Evolutionary conservation across 2,888 invertebrate species (phyloP).

Genomic region (Mellilla xanthometata): DNA sequence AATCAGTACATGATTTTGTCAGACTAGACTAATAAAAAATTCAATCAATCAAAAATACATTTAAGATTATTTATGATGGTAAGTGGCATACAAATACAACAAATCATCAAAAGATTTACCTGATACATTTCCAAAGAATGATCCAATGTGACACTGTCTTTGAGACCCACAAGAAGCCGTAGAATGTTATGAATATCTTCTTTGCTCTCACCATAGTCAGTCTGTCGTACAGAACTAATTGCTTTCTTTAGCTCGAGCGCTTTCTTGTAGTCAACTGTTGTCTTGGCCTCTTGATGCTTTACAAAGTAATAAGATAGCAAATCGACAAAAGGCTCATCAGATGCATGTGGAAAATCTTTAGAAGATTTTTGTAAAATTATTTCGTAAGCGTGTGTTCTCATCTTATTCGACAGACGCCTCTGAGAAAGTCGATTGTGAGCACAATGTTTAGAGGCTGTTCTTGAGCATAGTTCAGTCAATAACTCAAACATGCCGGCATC

Average conservation of each 20-base stretch:
- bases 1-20: no score
- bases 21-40: no score
- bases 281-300: constrained; percentile 57
- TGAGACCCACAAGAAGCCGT: constrained; percentile 55
- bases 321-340: constrained; percentile 59
- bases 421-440: constrained; percentile 53
- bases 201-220: constrained; percentile 52
- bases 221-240: constrained; percentile 49
- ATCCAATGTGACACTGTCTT: constrained; percentile 57
- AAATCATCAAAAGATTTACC: no score
- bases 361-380: constrained; percentile 65
- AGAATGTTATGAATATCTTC: constrained; percentile 53
- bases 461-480: constrained; percentile 63
- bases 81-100: no score
- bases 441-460: constrained; percentile 57
- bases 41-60: no score
- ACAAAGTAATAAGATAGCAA: constrained; percentile 62
- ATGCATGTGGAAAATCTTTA: constrained; percentile 40
- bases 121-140: constrained; percentile 58
- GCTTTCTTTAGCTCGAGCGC: constrained; percentile 56
- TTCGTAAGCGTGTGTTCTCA: constrained; percentile 68
- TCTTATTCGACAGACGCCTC: constrained; percentile 52
- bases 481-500: constrained; percentile 63
- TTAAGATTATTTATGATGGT: no score
- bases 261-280: constrained; percentile 64